Conservation (phyloP, 2,888 invertebrate species). For the Dicranocentrus wangi region DNA sequence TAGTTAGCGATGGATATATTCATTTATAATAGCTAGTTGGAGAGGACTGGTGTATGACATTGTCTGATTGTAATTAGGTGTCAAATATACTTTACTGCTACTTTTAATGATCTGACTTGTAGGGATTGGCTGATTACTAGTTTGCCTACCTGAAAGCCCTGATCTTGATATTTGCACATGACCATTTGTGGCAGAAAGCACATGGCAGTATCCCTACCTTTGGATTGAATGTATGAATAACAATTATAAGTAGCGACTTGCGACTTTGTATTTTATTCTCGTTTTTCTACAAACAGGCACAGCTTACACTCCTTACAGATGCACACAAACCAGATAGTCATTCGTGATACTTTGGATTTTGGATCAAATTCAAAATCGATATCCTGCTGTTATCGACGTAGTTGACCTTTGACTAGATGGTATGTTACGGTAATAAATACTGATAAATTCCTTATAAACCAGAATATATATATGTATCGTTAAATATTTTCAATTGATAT, state of each 20-base stretch:
- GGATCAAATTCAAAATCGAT: conserved; percentile 41
- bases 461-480: background rate
- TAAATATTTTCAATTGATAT: conserved; percentile 13
- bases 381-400: background rate
- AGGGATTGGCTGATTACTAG: background rate
- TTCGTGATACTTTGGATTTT: too few relatives aligned
- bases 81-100: conserved; percentile 29
- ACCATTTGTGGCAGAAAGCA: background rate
- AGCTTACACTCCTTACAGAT: too few relatives aligned
- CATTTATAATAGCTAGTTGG: too few relatives aligned
- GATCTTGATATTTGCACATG: conserved; percentile 8
- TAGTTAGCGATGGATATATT: background rate
- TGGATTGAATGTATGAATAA: too few relatives aligned
- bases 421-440: conserved; percentile 41
- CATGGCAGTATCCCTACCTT: too few relatives aligned
- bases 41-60: too few relatives aligned
- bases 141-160: conserved; percentile 21
- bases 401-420: conserved; percentile 36
- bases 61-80: conserved; percentile 47
- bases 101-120: conserved; percentile 33
- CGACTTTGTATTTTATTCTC: too few relatives aligned
- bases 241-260: too few relatives aligned
- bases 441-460: background rate
- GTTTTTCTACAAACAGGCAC: too few relatives aligned
- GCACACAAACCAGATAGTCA: conserved; percentile 32